Evolutionary conservation across 2,888 invertebrate species (phyloP).

Genomic region (Xestia c-nigrum): DNA sequence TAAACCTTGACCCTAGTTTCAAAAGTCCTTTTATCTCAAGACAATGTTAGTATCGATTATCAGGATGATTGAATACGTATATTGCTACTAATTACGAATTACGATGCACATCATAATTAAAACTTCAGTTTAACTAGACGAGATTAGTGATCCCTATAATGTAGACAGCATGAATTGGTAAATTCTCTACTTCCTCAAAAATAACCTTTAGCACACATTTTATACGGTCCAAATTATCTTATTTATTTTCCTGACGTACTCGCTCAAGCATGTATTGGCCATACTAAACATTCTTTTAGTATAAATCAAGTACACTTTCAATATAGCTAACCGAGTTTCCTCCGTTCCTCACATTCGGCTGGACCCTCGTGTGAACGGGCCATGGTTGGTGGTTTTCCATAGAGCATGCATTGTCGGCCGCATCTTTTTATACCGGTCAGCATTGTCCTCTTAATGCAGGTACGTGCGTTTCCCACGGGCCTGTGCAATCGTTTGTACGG

Average conservation of each 20-base stretch:
- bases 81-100: neutral
- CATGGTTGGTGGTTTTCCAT: constrained; percentile 81
- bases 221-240: neutral
- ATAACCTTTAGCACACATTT: neutral
- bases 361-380: constrained; percentile 75
- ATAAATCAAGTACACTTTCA: constrained; percentile 54
- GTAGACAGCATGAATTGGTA: no score
- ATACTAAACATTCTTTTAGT: constrained; percentile 19
- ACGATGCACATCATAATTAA: neutral
- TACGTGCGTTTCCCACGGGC: constrained; percentile 81
- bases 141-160: neutral
- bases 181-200: neutral
- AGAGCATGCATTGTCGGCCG: constrained; percentile 77
- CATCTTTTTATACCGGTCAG: constrained; percentile 83
- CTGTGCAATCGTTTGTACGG: constrained; percentile 52
- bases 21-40: neutral
- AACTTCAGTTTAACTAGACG: neutral
- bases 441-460: constrained; percentile 78
- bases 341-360: constrained; percentile 52
- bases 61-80: neutral
- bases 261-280: neutral
- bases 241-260: neutral
- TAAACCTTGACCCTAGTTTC: neutral
- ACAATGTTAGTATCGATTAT: neutral
- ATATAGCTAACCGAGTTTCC: constrained; percentile 55